These are phyloP conservation scores for Hozukius guyotensis DNA, from an alignment of 2,797 vertebrate genomes.

Conservation along the genomic window DNA sequence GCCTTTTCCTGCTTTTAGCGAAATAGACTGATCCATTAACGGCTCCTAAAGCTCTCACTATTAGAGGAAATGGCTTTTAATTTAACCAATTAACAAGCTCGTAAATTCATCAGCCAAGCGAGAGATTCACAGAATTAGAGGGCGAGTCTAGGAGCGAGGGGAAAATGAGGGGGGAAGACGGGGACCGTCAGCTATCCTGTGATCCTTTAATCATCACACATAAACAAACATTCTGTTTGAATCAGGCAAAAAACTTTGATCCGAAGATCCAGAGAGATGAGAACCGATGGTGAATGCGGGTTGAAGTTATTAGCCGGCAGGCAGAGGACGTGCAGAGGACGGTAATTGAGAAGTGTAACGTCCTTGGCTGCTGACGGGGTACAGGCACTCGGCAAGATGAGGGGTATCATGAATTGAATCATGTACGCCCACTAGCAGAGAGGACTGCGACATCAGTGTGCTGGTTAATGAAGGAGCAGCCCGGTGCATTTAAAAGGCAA, in stretches of 20 bases:
- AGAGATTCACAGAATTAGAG: constrained; percentile 11
- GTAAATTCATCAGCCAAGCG: constrained; percentile 46
- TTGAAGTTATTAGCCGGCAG: constrained; percentile 28
- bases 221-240: neutral
- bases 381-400: constrained; percentile 53
- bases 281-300: constrained; percentile 29
- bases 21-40: constrained; percentile 56
- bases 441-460: constrained; percentile 31
- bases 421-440: constrained; percentile 37
- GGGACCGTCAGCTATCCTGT: neutral
- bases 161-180: neutral
- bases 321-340: constrained; percentile 33
- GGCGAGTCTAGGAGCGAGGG: neutral
- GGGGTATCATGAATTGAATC: constrained; percentile 63
- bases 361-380: constrained; percentile 53
- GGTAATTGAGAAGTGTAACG: constrained; percentile 30
- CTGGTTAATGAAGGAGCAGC: constrained; percentile 45
- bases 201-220: constrained; percentile 26
- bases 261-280: constrained; percentile 15
- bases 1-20: constrained; percentile 14
- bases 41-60: constrained; percentile 48
- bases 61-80: constrained; percentile 73
- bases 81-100: constrained; percentile 66
- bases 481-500: constrained; percentile 45
- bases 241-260: constrained; percentile 14